Conservation (phyloP, 2,797 vertebrate species). For the Cossypha dichroa region DNA sequence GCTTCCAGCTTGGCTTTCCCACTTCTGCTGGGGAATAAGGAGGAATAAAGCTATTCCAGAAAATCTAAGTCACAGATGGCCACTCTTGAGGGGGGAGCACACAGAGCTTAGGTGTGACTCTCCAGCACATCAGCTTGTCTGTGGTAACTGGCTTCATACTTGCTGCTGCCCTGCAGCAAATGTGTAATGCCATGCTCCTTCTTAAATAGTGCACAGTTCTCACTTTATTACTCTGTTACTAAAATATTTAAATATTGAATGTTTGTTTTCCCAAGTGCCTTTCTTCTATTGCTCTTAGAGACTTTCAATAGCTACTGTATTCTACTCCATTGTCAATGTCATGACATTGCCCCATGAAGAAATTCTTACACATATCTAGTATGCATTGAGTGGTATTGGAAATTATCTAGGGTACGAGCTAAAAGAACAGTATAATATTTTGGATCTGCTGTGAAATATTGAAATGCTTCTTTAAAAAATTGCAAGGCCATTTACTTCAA, state of each 20-base stretch:
- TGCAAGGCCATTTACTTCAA: not conserved
- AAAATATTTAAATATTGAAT: not conserved
- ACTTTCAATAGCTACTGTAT: not conserved
- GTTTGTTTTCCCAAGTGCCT: not conserved
- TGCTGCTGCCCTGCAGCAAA: not conserved
- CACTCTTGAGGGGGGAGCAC: not conserved
- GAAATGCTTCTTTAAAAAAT: not conserved
- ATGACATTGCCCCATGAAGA: not conserved
- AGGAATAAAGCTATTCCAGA: not conserved
- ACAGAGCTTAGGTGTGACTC: not conserved
- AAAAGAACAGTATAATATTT: not conserved
- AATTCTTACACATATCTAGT: not conserved
- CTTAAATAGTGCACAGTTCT: not conserved
- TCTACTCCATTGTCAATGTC: not conserved
- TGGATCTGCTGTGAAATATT: not conserved
- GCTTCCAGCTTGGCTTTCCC: not conserved
- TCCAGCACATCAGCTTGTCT: not conserved
- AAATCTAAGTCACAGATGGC: slow-evolving; percentile 31
- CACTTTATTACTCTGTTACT: not conserved
- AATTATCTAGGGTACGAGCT: not conserved
- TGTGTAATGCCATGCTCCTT: not conserved
- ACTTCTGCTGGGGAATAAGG: not conserved
- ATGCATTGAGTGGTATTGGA: not conserved
- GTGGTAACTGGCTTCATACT: not conserved
- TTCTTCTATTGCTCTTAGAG: not conserved